Evolutionary conservation across 2,113 vertebrate genomes (phyloP), one percentile per base, ranked within the genome.

Genomic region (Pelusios castaneus): DNA sequence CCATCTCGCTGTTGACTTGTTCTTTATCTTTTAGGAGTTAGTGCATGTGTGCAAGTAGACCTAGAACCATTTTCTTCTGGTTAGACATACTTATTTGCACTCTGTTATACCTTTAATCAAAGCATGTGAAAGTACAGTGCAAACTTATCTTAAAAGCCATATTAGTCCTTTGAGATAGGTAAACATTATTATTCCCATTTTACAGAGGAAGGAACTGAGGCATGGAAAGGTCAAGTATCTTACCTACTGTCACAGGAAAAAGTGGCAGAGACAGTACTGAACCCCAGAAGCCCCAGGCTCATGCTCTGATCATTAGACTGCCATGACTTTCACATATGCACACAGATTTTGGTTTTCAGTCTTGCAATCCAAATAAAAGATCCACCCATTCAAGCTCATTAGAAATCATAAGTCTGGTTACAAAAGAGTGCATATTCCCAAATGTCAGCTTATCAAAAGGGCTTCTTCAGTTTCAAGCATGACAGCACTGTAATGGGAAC

Each of bases 1-100:
- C 6, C 0, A 0, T 27, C 16, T 21, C 8, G 1, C 14, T 11
- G 5, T 34, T 51, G 56, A 10, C 17, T 41, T 1, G 0, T 45
- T 16, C 79, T 63, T n/a, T 9, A 24, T 75, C 22, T 41, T 75
- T 45, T 43, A 75, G 73, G 73, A 75, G 73, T 75, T 43, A 27
- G 41, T 75, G 70, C 5, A 73, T 10, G 0, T 38, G 38, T 73
- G 41, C 22, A 25, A 75, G 73, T 75, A 10, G 22, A 43, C 21
- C 5, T 43, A 75, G 34, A 75, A 10, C 14, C 34, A n/a, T 5
- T 88, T 45, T 8, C 13, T 21, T 47, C 56, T 10, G 24, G 16
- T 16, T 25, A 73, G 56, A 47, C 0, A 6, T 1, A 3, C 6
- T n/a, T 34, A 54, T 14, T 14, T 3, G 3, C 24, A 34, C 25